Evolutionary conservation across 2,888 invertebrate species (phyloP).

Genomic region (Cremastobaeus sp.): DNA sequence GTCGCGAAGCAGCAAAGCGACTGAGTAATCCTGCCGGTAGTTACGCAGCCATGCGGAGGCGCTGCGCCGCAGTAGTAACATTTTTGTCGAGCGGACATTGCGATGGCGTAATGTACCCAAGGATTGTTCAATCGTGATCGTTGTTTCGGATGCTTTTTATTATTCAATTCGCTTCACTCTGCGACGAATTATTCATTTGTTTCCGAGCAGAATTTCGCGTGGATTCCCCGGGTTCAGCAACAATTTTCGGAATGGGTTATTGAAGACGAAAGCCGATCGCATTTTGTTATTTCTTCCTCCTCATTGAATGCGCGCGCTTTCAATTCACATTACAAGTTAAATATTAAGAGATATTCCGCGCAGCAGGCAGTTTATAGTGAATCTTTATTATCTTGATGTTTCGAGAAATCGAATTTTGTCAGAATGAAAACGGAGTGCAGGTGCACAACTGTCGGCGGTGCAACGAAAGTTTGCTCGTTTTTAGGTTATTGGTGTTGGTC

Average conservation of each 20-base stretch:
- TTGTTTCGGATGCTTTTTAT: constrained; percentile 11
- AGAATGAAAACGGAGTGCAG: no score
- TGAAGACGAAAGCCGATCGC: constrained; percentile 1
- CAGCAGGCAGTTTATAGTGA: no score
- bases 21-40: constrained; percentile 32
- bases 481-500: no score
- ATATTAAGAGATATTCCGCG: constrained; percentile 1
- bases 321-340: background rate
- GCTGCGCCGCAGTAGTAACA: constrained; percentile 22
- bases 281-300: constrained; percentile 15
- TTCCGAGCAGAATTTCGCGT: constrained; percentile 8
- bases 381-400: no score
- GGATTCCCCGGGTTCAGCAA: background rate
- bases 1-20: constrained; percentile 20
- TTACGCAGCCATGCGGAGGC: constrained; percentile 17
- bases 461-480: no score
- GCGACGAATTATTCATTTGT: constrained; percentile 26
- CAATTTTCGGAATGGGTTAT: constrained; percentile 5
- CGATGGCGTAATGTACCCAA: constrained; percentile 21
- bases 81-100: constrained; percentile 28
- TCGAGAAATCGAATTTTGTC: no score
- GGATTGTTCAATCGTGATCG: constrained; percentile 26
- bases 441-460: no score
- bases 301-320: background rate
- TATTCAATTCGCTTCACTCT: constrained; percentile 12